A percentile compares a stretch with the other conserved stretches of the same genome.
phyloP scores from a whole-genome alignment of 2,888 invertebrate genomes.

The Muscina levida region DNA sequence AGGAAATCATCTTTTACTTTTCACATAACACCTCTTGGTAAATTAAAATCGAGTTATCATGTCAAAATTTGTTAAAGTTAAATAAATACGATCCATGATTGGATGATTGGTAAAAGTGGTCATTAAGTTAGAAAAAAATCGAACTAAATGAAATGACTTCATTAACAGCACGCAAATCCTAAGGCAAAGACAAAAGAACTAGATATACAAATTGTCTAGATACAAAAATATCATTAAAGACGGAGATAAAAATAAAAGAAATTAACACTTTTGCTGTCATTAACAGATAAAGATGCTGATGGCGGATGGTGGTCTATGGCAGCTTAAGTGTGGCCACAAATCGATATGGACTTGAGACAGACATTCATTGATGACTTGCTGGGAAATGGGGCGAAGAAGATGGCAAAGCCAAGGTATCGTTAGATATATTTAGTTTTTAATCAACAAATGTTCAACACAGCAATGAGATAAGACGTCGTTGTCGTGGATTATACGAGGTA shows the following conservation, averaged over 20 bases:
- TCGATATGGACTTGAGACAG: conserved; percentile 10
- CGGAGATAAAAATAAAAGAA: neutral
- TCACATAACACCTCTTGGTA: neutral
- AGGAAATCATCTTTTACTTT: conserved; percentile 11
- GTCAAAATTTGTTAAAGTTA: conserved; percentile 1
- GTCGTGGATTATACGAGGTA: no score
- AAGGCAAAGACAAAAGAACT: neutral
- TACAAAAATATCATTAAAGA: conserved; percentile 2
- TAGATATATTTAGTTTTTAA: no score
- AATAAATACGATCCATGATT: neutral
- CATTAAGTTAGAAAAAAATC: conserved; percentile 27
- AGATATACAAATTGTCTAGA: neutral
- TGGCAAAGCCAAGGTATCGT: no score
- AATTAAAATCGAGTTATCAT: conserved; percentile 18
- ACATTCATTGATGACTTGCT: neutral
- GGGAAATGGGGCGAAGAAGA: neutral
- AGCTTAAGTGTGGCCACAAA: no score
- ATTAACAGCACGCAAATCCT: conserved; percentile 15
- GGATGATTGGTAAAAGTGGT: conserved; percentile 8
- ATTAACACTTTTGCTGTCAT: conserved; percentile 27
- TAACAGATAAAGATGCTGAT: conserved; percentile 10
- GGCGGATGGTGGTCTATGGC: neutral
- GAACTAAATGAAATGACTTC: conserved; percentile 5
- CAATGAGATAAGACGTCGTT: no score
- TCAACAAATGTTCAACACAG: no score